These are phyloP conservation scores for Chionodraco myersi DNA, from an alignment of 2,113 vertebrate species.

Conservation along the genomic window DNA sequence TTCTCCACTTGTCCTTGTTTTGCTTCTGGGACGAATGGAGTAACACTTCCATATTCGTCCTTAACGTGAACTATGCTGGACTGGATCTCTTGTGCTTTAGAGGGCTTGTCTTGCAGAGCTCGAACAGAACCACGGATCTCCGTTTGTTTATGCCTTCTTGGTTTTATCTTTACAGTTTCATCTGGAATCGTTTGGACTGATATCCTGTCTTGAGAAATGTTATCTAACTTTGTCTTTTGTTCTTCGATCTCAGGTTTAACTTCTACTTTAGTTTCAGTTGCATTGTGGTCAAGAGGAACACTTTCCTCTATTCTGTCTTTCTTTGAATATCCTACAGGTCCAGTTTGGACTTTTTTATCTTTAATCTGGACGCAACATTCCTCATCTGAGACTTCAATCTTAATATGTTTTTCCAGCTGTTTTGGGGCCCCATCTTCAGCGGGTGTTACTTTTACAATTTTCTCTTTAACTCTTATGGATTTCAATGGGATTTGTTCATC, in stretches of 20 bases:
- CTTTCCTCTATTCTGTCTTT: not conserved
- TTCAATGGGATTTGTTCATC: not conserved
- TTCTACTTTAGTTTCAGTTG: not conserved
- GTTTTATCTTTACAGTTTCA: not conserved
- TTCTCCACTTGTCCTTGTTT: slow-evolving; percentile 7
- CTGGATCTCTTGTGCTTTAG: not conserved
- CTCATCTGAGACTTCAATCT: too few relatives aligned
- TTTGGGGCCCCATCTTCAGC: not conserved
- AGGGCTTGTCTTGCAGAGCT: not conserved
- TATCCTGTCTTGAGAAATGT: not conserved
- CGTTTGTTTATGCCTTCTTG: not conserved
- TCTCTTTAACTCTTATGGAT: not conserved
- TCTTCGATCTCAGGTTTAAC: not conserved
- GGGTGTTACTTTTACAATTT: not conserved
- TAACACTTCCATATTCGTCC: slow-evolving; percentile 16
- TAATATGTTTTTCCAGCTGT: too few relatives aligned
- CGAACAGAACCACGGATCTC: not conserved
- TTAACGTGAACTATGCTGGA: not conserved
- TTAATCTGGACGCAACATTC: too few relatives aligned
- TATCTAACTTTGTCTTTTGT: not conserved
- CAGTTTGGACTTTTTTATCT: too few relatives aligned
- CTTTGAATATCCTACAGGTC: not conserved
- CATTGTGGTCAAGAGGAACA: too few relatives aligned
- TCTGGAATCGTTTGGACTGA: not conserved
- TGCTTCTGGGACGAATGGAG: not conserved